These are phyloP conservation scores for Hyles vespertilio DNA, from an alignment of 1,140 invertebrate genomes.

Conservation along the genomic window DNA sequence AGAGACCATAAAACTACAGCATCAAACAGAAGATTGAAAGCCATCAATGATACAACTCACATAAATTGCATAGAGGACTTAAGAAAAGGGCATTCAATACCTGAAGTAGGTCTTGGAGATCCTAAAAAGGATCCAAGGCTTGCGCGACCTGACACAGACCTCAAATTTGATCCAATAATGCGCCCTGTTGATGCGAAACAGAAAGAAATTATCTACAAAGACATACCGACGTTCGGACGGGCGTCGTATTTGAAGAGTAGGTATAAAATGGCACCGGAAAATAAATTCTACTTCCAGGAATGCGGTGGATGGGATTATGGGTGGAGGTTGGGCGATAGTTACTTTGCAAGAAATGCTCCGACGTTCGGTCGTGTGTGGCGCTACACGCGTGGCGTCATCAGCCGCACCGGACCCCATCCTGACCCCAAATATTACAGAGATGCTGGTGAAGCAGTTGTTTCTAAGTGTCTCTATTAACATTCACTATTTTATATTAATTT, in stretches of 20 bases:
- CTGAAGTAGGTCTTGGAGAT: conserved; percentile 30
- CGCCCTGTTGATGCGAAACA: conserved; percentile 25
- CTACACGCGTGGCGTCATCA: conserved; percentile 19
- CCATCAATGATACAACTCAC: conserved; percentile 19
- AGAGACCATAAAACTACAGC: conserved; percentile 22
- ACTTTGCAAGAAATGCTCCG: conserved; percentile 14
- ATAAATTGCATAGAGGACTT: conserved; percentile 20
- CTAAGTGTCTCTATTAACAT: conserved; percentile 16
- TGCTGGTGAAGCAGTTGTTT: conserved; percentile 8
- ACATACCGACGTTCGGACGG: conserved; percentile 18
- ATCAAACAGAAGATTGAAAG: conserved; percentile 17
- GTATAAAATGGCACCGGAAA: conserved; percentile 23
- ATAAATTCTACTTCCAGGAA: conserved; percentile 31
- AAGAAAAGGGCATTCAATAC: conserved; percentile 28
- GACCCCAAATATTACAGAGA: conserved; percentile 33
- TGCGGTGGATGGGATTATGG: conserved; percentile 26
- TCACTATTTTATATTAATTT: conserved; percentile 8
- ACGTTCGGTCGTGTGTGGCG: conserved; percentile 17
- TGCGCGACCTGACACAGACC: conserved; percentile 21
- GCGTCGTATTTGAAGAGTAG: conserved; percentile 4
- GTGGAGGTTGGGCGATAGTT: conserved; percentile 32
- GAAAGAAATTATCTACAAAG: conserved; percentile 28
- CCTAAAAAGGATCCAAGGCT: conserved; percentile 32
- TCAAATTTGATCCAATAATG: conserved; percentile 30
- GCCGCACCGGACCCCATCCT: conserved; percentile 31